These are phyloP conservation scores for Ichneumoninae sp. DNA, from an alignment of 2,888 invertebrate species.

Conservation along the genomic window DNA sequence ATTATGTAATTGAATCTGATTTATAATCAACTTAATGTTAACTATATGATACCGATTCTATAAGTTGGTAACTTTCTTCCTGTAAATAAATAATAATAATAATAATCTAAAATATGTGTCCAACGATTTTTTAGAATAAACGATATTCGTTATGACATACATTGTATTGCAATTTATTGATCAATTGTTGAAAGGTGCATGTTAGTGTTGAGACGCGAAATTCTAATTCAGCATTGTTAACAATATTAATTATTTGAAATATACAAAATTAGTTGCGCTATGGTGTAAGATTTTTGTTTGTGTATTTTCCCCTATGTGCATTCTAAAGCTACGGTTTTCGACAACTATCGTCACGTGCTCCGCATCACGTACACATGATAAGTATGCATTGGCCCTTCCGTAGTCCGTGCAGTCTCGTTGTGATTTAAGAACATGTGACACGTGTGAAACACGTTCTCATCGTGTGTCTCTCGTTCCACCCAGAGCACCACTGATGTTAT, in stretches of 20 bases:
- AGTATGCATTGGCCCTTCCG: neutral
- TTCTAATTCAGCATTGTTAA: neutral
- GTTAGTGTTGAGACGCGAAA: neutral
- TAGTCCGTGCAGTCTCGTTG: neutral
- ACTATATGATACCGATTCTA: no score
- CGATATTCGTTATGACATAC: neutral
- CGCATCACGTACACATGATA: constrained; percentile 8
- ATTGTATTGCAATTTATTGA: neutral
- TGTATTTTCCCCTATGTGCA: neutral
- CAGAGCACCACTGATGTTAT: no score
- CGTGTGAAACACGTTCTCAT: no score
- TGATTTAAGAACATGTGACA: no score
- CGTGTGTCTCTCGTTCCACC: no score
- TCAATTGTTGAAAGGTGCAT: neutral
- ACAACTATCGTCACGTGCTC: constrained; percentile 5
- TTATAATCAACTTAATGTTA: neutral
- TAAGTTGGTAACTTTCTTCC: no score
- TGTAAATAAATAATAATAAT: no score
- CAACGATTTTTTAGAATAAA: neutral
- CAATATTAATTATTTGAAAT: neutral
- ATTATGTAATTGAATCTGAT: neutral
- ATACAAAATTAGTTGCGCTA: neutral
- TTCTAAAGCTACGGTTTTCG: neutral
- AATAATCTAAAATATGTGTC: neutral
- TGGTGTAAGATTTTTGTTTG: neutral